Evolutionary conservation across 2,888 invertebrate genomes (phyloP).

Genomic region (Nomada hirtipes): DNA sequence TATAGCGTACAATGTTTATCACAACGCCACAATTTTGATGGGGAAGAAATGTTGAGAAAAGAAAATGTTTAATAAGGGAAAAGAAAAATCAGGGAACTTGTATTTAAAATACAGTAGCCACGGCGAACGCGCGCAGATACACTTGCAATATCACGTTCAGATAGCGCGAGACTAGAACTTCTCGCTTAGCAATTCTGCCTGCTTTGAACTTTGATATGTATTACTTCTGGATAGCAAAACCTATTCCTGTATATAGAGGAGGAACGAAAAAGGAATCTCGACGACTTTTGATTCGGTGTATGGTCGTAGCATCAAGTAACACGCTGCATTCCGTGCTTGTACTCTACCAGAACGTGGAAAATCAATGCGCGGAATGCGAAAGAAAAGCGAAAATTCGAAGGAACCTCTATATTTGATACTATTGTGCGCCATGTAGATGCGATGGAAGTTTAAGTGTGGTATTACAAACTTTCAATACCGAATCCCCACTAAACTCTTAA

Average conservation of each 20-base stretch:
- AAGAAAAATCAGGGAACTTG: not conserved
- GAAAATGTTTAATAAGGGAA: not conserved
- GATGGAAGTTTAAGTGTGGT: no score
- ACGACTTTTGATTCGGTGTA: constrained; percentile 43
- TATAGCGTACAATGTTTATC: constrained; percentile 19
- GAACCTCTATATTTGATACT: not conserved
- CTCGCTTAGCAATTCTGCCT: constrained; percentile 50
- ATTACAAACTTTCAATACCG: not conserved
- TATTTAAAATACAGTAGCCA: constrained; percentile 45
- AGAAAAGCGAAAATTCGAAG: constrained; percentile 12
- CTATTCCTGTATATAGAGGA: constrained; percentile 22
- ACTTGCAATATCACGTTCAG: constrained; percentile 45
- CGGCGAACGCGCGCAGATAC: constrained; percentile 1
- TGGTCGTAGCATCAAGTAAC: constrained; percentile 30
- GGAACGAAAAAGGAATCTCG: constrained; percentile 46
- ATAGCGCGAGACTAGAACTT: constrained; percentile 33
- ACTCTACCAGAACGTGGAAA: not conserved
- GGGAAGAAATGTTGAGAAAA: not conserved
- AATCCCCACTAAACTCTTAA: not conserved
- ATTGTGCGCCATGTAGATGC: no score
- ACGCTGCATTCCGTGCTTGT: constrained; percentile 11
- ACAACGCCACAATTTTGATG: constrained; percentile 34
- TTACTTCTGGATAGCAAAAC: constrained; percentile 56
- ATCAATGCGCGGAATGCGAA: constrained; percentile 9
- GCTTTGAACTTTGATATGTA: constrained; percentile 61